Percentiles rank a stretch among this genome's conserved stretches.
phyloP scores from a whole-genome alignment of 92 coral and sea anemone genomes.

The Umimayanthus chanpuru region DNA sequence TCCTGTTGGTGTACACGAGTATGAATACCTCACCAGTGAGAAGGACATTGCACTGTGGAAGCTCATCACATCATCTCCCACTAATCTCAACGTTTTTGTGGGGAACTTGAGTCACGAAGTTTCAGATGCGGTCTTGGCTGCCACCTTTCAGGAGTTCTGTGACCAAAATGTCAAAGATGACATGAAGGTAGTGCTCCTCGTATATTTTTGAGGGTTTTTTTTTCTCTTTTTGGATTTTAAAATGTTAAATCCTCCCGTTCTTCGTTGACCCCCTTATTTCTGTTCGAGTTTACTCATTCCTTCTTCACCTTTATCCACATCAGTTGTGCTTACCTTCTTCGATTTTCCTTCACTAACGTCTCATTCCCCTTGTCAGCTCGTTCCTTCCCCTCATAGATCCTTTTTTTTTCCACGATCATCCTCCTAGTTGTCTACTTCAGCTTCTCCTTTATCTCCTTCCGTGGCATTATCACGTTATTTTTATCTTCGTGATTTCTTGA shows the following conservation, averaged over 20 bases:
- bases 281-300: too few species aligned
- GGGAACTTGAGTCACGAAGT: constrained; percentile 64
- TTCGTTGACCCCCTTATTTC: background rate
- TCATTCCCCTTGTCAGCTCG: background rate
- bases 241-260: background rate
- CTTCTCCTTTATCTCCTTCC: too few species aligned
- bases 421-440: too few species aligned
- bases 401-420: background rate
- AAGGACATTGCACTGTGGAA: constrained; percentile 70
- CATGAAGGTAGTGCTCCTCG: constrained; percentile 51
- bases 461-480: too few species aligned
- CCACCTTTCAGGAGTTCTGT: constrained; percentile 62
- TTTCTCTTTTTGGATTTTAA: background rate
- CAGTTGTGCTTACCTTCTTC: background rate
- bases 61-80: constrained; percentile 59
- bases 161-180: constrained; percentile 36
- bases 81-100: constrained; percentile 74
- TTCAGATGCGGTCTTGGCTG: constrained; percentile 32
- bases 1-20: constrained; percentile 44
- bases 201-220: background rate
- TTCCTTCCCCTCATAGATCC: background rate
- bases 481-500: too few species aligned
- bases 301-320: background rate
- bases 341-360: too few species aligned
- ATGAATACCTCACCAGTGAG: constrained; percentile 64